A percentile compares a stretch with the other conserved stretches of the same genome.
Conservation (phyloP, 2,888 invertebrate species). For the Latrodectus elegans region DNA sequence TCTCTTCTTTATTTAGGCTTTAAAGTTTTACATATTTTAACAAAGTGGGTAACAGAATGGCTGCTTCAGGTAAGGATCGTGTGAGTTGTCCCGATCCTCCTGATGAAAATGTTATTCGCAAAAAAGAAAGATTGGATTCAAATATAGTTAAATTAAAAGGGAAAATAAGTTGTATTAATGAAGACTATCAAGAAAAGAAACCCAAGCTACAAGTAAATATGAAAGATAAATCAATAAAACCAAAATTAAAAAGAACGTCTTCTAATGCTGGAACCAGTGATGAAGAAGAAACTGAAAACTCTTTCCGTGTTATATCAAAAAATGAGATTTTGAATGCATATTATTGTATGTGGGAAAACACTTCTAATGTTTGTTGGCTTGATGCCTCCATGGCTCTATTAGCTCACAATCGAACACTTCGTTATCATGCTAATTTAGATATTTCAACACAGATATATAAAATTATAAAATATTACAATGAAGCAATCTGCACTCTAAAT, state of each 20-base stretch:
- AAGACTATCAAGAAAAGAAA: background rate
- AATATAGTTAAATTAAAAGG: background rate
- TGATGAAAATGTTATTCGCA: background rate
- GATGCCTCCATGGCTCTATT: slow-evolving; percentile 48
- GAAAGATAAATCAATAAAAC: background rate
- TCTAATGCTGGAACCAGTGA: background rate
- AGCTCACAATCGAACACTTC: slow-evolving; percentile 26
- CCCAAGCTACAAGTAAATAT: background rate
- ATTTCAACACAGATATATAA: background rate
- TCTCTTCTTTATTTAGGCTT: too few relatives aligned
- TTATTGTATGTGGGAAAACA: slow-evolving; percentile 45
- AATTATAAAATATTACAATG: slow-evolving; percentile 15
- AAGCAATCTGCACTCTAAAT: slow-evolving; percentile 22
- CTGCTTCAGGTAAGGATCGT: background rate
- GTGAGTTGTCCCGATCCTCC: background rate
- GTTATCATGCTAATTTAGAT: background rate
- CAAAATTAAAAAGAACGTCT: background rate
- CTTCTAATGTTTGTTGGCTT: slow-evolving; percentile 49
- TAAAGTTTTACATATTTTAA: too few relatives aligned
- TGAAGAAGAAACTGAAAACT: background rate
- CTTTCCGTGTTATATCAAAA: background rate
- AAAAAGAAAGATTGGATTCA: background rate
- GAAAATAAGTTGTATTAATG: background rate
- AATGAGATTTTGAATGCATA: background rate
- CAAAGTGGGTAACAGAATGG: background rate